phyloP scores from a whole-genome alignment of 23 tunicate genomes.

The Botrylloides violaceus region DNA sequence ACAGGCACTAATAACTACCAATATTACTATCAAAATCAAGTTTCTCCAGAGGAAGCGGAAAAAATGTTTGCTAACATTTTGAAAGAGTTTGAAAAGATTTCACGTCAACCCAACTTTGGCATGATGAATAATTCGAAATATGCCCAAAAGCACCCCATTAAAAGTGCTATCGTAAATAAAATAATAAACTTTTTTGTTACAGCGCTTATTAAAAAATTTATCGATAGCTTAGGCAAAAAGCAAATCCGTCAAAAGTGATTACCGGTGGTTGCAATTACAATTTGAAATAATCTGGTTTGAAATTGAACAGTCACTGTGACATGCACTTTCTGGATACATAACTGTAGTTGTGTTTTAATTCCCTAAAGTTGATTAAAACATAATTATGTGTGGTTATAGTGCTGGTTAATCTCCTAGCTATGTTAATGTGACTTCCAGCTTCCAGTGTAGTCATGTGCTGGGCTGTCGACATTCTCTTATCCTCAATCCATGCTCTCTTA shows the following conservation, averaged over 20 bases:
- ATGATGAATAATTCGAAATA: not conserved
- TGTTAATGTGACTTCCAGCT: no score
- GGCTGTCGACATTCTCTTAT: no score
- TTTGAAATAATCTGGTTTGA: no score
- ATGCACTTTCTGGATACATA: no score
- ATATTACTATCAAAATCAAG: slow-evolving; percentile 15
- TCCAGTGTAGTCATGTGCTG: no score
- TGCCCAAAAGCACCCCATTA: slow-evolving; percentile 3
- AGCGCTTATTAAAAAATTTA: not conserved
- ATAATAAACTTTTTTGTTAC: not conserved
- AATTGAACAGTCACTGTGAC: no score
- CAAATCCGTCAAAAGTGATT: not conserved
- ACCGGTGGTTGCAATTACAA: not conserved
- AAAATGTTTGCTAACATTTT: slow-evolving; percentile 38
- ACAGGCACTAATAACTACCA: slow-evolving; percentile 10
- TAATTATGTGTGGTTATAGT: no score
- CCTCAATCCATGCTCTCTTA: no score
- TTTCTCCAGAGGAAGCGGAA: slow-evolving; percentile 29
- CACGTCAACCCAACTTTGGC: not conserved
- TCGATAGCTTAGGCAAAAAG: not conserved
- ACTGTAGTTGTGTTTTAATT: no score
- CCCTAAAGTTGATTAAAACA: no score
- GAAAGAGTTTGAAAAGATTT: slow-evolving; percentile 24
- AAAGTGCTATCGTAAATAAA: not conserved
- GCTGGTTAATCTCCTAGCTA: no score